phyloP scores from a whole-genome alignment of 1,140 invertebrate genomes.

The Vanessa tameamea region DNA sequence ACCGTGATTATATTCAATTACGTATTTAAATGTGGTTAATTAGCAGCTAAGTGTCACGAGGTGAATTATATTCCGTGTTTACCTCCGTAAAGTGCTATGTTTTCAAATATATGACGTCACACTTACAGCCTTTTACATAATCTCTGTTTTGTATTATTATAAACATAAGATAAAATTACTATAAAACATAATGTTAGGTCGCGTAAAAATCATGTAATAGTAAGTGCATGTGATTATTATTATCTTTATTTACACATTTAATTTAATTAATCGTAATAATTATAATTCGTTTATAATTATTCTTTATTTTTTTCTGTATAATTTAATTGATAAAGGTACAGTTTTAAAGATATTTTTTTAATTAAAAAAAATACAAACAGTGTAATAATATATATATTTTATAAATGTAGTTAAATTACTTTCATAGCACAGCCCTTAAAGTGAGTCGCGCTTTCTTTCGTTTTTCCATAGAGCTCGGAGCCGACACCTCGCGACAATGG shows the following conservation, averaged over 20 bases:
- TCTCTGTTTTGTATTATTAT: neutral
- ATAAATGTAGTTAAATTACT: no score
- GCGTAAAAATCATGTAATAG: neutral
- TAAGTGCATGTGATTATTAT: neutral
- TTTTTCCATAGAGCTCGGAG: constrained; percentile 41
- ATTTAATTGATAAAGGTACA: no score
- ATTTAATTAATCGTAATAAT: neutral
- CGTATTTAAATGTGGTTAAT: neutral
- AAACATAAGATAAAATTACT: constrained; percentile 3
- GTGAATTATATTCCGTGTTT: constrained; percentile 14
- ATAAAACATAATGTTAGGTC: neutral
- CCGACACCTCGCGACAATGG: constrained; percentile 61
- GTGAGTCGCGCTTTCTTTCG: constrained; percentile 39
- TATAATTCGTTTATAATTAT: no score
- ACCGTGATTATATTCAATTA: neutral
- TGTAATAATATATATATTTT: no score
- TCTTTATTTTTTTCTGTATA: no score
- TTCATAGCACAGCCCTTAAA: constrained; percentile 41
- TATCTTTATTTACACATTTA: neutral
- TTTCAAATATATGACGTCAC: neutral
- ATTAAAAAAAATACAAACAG: no score
- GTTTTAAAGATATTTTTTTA: no score
- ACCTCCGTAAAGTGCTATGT: neutral
- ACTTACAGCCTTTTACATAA: neutral
- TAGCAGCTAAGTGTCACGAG: constrained; percentile 1